These are phyloP conservation scores for Anguilla obscura DNA, from an alignment of 2,797 vertebrate species.

Conservation along the genomic window DNA sequence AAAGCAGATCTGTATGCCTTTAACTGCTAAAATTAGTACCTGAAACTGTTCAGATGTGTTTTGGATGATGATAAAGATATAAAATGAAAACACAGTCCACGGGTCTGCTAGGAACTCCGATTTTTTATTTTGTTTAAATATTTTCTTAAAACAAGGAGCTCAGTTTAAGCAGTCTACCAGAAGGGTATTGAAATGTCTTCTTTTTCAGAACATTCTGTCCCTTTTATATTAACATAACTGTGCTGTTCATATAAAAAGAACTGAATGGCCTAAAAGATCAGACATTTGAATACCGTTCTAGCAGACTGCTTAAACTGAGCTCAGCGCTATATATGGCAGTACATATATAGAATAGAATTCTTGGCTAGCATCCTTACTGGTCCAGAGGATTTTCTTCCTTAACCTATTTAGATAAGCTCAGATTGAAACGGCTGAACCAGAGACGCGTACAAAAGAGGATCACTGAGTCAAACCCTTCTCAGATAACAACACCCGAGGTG, in stretches of 20 bases:
- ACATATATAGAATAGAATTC: neutral
- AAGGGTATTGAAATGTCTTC: no score
- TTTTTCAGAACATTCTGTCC: no score
- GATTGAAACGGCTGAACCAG: neutral
- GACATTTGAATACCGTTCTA: neutral
- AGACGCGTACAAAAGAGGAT: neutral
- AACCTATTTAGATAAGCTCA: slow-evolving; percentile 6
- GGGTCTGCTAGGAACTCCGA: neutral
- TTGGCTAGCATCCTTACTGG: neutral
- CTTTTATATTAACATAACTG: neutral
- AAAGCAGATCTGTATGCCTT: neutral
- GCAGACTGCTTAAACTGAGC: neutral
- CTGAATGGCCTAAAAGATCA: neutral
- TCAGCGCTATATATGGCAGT: neutral
- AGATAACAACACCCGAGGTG: neutral
- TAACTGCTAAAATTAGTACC: neutral
- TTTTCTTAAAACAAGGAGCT: no score
- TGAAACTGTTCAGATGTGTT: neutral
- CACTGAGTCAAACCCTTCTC: neutral
- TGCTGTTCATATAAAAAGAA: neutral
- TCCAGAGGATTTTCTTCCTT: slow-evolving; percentile 5
- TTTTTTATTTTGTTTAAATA: no score
- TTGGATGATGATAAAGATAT: neutral
- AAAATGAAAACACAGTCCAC: neutral
- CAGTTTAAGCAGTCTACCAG: no score